phyloP scores from a whole-genome alignment of 2,113 vertebrate species.

The Dicaeum eximium region DNA sequence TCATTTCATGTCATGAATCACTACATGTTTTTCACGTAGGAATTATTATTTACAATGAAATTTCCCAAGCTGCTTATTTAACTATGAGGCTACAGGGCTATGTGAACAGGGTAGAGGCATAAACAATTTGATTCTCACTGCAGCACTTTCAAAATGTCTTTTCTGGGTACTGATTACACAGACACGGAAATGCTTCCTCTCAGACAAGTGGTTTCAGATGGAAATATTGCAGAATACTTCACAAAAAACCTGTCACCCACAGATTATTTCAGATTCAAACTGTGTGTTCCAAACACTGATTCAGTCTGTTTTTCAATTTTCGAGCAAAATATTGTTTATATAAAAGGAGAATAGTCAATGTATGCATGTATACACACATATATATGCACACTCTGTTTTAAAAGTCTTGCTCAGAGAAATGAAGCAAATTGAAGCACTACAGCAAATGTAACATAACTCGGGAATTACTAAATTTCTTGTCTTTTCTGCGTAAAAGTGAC shows the following conservation, averaged over 20 bases:
- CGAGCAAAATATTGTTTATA: not conserved
- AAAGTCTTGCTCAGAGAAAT: not conserved
- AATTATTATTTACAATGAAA: not conserved
- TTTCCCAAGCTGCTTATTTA: not conserved
- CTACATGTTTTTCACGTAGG: not conserved
- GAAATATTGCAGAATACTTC: not conserved
- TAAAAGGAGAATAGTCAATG: not conserved
- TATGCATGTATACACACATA: not conserved
- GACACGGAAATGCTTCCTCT: not conserved
- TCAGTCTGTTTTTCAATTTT: not conserved
- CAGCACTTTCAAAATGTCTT: not conserved
- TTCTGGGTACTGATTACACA: not conserved
- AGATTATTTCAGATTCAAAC: not conserved
- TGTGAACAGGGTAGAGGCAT: not conserved
- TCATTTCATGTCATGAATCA: not conserved
- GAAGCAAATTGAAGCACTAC: not conserved
- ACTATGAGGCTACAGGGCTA: not conserved
- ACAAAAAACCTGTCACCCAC: not conserved
- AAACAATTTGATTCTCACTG: not conserved
- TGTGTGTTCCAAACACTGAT: not conserved
- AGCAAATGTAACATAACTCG: not conserved
- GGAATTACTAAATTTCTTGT: not conserved
- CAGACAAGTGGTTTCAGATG: not conserved
- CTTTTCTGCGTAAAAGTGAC: not conserved
- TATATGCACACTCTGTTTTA: not conserved